phyloP scores from a whole-genome alignment of 2,888 invertebrate genomes.

The Cephonodes hylas region DNA sequence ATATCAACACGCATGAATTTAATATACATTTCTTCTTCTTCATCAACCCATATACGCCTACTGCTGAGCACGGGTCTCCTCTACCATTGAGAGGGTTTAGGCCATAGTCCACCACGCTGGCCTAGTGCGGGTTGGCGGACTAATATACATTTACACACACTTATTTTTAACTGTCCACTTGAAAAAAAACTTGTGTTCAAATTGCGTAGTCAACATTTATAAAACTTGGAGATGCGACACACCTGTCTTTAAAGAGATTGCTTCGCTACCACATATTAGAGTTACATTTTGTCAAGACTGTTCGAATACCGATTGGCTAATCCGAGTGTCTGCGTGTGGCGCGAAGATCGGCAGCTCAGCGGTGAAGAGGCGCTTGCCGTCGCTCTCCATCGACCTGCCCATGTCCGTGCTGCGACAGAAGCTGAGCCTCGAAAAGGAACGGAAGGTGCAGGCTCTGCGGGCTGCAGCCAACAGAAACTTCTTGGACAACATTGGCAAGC shows the following conservation, averaged over 20 bases:
- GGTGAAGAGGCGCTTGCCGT: slow-evolving; percentile 82
- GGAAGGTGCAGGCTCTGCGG: slow-evolving; percentile 84
- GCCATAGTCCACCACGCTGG: no score
- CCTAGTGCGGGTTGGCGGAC: no score
- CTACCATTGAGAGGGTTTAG: no score
- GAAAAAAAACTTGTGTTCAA: background rate
- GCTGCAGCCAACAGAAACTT: slow-evolving; percentile 84
- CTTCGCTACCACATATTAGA: background rate
- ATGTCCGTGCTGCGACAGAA: slow-evolving; percentile 91
- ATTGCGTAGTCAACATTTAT: background rate
- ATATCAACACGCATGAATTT: no score
- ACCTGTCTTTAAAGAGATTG: background rate
- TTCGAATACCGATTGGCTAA: slow-evolving; percentile 24
- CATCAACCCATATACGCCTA: no score
- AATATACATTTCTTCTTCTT: background rate
- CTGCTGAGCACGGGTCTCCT: no score
- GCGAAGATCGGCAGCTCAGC: slow-evolving; percentile 65
- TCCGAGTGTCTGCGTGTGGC: slow-evolving; percentile 30
- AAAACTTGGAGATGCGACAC: background rate
- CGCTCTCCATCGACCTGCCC: slow-evolving; percentile 92
- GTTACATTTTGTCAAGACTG: no score
- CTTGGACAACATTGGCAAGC: slow-evolving; percentile 88
- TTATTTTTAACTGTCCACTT: background rate
- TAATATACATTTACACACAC: no score
- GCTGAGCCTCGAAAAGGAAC: slow-evolving; percentile 88